A percentile compares a stretch with the other conserved stretches of the same genome.
These are phyloP conservation scores for Petrosia ficiformis DNA, from an alignment of 37 sponge, comb jelly and placozoan genomes.

Conservation along the genomic window DNA sequence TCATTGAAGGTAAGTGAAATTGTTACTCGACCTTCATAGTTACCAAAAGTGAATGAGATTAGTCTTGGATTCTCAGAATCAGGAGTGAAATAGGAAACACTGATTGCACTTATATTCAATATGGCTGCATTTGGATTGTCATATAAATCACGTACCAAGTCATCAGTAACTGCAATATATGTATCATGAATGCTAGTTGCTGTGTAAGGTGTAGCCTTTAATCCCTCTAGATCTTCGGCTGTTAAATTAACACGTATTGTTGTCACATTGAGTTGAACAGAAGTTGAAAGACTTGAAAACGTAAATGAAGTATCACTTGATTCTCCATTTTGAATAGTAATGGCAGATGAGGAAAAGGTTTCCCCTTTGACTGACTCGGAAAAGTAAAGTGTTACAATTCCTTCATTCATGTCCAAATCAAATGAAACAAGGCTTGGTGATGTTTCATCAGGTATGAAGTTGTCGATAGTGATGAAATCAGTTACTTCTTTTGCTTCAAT, in stretches of 20 bases:
- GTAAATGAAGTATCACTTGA: constrained; percentile 31
- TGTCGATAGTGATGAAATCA: not conserved
- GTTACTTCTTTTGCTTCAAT: not conserved
- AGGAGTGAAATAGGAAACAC: constrained; percentile 14
- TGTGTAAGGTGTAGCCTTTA: constrained; percentile 53
- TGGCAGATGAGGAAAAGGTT: constrained; percentile 38
- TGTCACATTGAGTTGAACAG: not conserved
- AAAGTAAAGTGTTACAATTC: constrained; percentile 50
- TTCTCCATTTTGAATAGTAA: constrained; percentile 58
- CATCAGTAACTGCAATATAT: constrained; percentile 23
- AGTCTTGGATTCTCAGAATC: constrained; percentile 55
- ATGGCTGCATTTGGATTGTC: constrained; percentile 28
- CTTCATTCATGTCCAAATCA: constrained; percentile 68
- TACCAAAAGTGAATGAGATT: constrained; percentile 67
- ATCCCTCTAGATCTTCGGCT: constrained; percentile 51
- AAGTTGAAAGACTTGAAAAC: constrained; percentile 6
- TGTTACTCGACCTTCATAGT: constrained; percentile 64
- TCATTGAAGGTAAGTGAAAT: constrained; percentile 75
- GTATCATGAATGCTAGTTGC: constrained; percentile 52
- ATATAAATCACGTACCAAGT: constrained; percentile 41
- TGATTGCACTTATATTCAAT: constrained; percentile 6
- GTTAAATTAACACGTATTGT: constrained; percentile 24
- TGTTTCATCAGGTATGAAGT: constrained; percentile 56
- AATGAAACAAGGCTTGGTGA: constrained; percentile 55
- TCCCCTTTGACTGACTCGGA: constrained; percentile 55